A percentile compares a stretch with the other conserved stretches of the same genome.
Evolutionary conservation across 2,113 vertebrate genomes (phyloP).

Genomic region (Stegastes partitus): DNA sequence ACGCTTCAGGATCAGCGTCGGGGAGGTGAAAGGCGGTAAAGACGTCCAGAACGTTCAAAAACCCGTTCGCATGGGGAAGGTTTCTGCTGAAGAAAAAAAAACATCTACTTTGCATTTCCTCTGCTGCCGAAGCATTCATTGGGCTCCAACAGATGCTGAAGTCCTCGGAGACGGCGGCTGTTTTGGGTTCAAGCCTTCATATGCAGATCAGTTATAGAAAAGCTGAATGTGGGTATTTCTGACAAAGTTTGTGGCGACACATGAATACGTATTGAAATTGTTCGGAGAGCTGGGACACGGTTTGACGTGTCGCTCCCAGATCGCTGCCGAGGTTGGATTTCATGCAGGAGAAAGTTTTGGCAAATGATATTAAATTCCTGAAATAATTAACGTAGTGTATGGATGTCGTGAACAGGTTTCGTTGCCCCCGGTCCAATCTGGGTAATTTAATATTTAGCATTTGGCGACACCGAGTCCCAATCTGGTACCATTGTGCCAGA

Average conservation of each 20-base stretch:
- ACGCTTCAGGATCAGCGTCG: no score
- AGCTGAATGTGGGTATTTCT: slow-evolving; percentile 2
- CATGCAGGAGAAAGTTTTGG: slow-evolving; percentile 1
- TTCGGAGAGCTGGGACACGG: background rate
- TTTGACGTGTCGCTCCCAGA: background rate
- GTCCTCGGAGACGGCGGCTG: slow-evolving; percentile 23
- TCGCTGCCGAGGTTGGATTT: background rate
- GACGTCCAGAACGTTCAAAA: slow-evolving; percentile 5
- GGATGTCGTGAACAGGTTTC: no score
- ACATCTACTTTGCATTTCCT: slow-evolving; percentile 28
- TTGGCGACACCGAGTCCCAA: no score
- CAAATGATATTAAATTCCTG: background rate
- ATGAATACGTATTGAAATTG: background rate
- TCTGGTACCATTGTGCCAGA: no score
- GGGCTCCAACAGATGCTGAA: slow-evolving; percentile 40
- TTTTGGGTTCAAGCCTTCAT: slow-evolving; percentile 36
- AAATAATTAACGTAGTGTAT: background rate
- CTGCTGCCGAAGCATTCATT: slow-evolving; percentile 22
- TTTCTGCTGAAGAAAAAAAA: slow-evolving; percentile 6
- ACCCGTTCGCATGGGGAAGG: slow-evolving; percentile 27
- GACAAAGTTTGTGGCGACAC: background rate
- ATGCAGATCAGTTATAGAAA: slow-evolving; percentile 6
- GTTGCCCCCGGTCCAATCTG: no score
- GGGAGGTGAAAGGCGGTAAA: slow-evolving; percentile 15
- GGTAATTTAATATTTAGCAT: no score